Evolutionary conservation across 2,113 vertebrate genomes (phyloP).

Genomic region (Actenoides hombroni): DNA sequence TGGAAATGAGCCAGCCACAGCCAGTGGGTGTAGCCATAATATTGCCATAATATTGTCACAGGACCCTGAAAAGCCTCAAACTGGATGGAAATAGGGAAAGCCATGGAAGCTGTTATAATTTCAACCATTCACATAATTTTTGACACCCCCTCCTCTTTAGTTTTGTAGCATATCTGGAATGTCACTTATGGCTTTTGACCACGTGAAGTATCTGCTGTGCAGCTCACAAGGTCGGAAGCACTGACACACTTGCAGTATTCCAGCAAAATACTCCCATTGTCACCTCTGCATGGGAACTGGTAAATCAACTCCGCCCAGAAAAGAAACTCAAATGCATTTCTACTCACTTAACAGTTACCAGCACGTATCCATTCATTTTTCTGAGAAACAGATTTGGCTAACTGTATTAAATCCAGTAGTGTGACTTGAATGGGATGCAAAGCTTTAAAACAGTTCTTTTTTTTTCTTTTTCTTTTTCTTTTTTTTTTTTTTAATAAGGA

Average conservation of each 20-base stretch:
- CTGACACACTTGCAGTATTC: not conserved
- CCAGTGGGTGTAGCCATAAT: not conserved
- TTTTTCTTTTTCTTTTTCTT: no score
- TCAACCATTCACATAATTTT: not conserved
- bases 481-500: not conserved
- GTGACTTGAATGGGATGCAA: not conserved
- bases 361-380: not conserved
- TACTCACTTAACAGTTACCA: not conserved
- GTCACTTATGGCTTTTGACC: not conserved
- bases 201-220: not conserved
- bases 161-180: not conserved
- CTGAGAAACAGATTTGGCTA: not conserved
- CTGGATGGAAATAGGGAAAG: not conserved
- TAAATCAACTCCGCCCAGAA: not conserved
- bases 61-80: not conserved
- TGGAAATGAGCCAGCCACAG: not conserved
- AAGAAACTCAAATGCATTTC: not conserved
- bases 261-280: not conserved
- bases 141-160: not conserved
- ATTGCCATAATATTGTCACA: not conserved
- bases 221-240: not conserved
- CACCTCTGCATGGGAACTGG: not conserved
- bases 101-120: not conserved
- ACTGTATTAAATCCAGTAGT: not conserved
- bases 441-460: not conserved